These are phyloP conservation scores for Phaetusa simplex DNA, from an alignment of 2,113 vertebrate species.

Conservation along the genomic window DNA sequence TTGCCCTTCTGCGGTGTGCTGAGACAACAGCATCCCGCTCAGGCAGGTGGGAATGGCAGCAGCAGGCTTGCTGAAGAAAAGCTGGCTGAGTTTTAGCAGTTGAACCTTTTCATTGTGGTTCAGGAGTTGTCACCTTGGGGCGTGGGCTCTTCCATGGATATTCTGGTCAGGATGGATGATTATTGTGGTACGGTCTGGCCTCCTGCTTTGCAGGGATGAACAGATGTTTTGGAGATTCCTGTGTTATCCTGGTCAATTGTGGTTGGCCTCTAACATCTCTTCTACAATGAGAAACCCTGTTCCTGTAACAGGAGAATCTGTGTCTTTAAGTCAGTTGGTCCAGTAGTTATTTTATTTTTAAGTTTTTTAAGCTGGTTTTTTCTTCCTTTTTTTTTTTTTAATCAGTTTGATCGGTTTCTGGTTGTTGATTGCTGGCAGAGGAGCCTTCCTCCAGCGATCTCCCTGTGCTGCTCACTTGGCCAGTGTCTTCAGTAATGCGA, in stretches of 20 bases:
- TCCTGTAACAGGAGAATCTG: not conserved
- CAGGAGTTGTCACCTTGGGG: not conserved
- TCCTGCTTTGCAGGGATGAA: not conserved
- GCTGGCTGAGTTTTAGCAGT: not conserved
- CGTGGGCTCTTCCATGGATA: not conserved
- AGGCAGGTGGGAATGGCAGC: not conserved
- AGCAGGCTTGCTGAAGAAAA: not conserved
- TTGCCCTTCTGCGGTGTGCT: not conserved
- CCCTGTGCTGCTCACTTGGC: not conserved
- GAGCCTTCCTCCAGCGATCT: not conserved
- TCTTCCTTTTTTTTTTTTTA: not conserved
- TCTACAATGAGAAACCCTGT: not conserved
- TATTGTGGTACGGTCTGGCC: not conserved
- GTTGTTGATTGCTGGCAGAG: not conserved
- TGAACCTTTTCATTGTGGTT: not conserved
- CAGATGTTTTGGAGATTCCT: not conserved
- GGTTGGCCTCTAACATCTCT: not conserved
- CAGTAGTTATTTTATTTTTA: not conserved
- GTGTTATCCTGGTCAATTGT: not conserved
- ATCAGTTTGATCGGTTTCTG: accelerated
- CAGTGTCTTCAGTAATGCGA: not conserved
- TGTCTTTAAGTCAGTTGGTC: not conserved
- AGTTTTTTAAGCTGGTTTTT: not conserved
- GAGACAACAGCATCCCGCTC: not conserved
- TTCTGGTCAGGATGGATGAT: not conserved